A percentile compares a stretch with the other conserved stretches of the same genome.
phyloP scores from a whole-genome alignment of 2,888 invertebrate genomes.

The Spilarctia lutea region DNA sequence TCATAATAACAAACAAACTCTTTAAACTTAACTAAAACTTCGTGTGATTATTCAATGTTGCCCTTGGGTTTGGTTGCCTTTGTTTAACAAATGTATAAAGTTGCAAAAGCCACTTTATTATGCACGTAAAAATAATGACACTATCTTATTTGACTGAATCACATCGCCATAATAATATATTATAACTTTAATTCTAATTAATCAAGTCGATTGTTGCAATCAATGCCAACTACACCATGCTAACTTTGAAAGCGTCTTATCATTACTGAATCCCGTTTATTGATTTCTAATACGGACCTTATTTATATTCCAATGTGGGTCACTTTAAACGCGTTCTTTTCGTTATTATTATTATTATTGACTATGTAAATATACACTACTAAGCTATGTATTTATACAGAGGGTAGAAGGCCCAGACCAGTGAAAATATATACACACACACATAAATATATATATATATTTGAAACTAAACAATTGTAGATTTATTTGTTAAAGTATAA shows the following conservation, averaged over 20 bases:
- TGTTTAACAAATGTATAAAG: constrained; percentile 1
- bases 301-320: neutral
- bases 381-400: neutral
- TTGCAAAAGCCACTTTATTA: constrained; percentile 36
- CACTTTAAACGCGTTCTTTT: neutral
- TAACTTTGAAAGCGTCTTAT: neutral
- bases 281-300: neutral
- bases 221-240: constrained; percentile 28
- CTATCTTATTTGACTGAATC: constrained; percentile 33
- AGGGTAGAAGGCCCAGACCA: neutral
- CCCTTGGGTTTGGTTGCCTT: neutral
- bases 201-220: constrained; percentile 25
- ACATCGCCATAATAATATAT: constrained; percentile 30
- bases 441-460: neutral
- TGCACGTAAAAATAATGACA: constrained; percentile 36
- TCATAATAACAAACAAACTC: constrained; percentile 14
- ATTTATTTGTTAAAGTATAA: neutral
- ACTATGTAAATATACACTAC: neutral
- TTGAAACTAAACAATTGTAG: neutral
- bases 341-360: neutral
- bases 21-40: constrained; percentile 15
- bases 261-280: too few relatives aligned
- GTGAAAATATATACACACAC: neutral
- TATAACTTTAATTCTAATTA: constrained; percentile 38
- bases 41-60: neutral